Conservation (phyloP, 1,140 invertebrate species). For the Brachionus paranguensis region DNA sequence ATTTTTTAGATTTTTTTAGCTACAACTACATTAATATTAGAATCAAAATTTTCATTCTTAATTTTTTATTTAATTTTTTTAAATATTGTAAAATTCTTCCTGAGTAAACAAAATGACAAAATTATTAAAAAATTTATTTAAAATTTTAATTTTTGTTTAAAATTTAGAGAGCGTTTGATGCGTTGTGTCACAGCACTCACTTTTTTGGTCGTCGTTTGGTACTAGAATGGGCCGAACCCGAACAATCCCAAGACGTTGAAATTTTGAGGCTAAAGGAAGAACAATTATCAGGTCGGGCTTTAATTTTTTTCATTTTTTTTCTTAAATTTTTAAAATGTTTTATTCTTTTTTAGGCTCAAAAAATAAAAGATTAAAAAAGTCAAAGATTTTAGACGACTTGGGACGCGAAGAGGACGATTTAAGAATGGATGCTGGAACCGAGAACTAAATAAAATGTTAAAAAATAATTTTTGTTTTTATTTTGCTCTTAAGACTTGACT, state of each 20-base stretch:
- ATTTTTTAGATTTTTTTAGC: no score
- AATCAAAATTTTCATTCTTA: no score
- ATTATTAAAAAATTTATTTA: no score
- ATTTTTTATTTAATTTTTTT: no score
- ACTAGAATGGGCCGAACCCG: constrained; percentile 85
- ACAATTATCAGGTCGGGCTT: neutral
- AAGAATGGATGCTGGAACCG: neutral
- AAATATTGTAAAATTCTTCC: no score
- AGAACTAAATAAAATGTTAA: neutral
- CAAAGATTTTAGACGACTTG: constrained; percentile 25
- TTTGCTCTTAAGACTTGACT: neutral
- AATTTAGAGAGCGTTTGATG: constrained; percentile 69
- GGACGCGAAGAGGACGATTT: constrained; percentile 21
- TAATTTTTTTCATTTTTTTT: neutral
- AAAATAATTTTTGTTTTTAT: neutral
- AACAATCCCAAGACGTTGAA: constrained; percentile 45
- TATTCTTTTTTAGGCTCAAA: neutral
- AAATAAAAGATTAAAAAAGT: constrained; percentile 23
- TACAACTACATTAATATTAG: no score
- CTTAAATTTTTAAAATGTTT: neutral
- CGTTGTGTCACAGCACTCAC: constrained; percentile 88
- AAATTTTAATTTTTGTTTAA: neutral
- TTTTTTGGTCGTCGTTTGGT: constrained; percentile 89
- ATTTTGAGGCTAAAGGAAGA: constrained; percentile 37
- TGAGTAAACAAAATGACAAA: no score